phyloP scores from a whole-genome alignment of 2,888 invertebrate genomes.

The Chloroclystis v-ata region DNA sequence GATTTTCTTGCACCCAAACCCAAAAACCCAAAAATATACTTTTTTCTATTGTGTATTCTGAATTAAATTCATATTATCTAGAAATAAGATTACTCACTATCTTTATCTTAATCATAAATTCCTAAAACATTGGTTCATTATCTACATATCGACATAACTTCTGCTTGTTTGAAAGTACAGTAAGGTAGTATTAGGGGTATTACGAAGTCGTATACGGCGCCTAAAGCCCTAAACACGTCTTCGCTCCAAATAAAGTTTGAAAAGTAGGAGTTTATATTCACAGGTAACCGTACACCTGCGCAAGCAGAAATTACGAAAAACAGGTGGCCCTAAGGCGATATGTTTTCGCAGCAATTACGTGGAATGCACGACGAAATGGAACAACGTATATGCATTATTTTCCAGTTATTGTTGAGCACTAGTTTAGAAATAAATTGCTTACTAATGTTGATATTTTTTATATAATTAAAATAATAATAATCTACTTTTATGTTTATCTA shows the following conservation, averaged over 20 bases:
- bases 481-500: no score
- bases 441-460: no score
- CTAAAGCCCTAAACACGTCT: slow-evolving; percentile 31
- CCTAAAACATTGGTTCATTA: not conserved
- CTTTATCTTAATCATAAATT: not conserved
- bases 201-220: slow-evolving; percentile 23
- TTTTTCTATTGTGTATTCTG: no score
- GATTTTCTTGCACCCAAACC: no score
- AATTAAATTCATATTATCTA: no score
- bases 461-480: no score
- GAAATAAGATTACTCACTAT: no score
- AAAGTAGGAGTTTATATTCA: slow-evolving; percentile 40
- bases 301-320: slow-evolving; percentile 29
- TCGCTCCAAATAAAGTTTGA: slow-evolving; percentile 37
- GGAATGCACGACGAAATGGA: slow-evolving; percentile 1
- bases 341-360: not conserved
- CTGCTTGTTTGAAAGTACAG: not conserved
- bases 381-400: no score
- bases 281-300: slow-evolving; percentile 40
- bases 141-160: not conserved
- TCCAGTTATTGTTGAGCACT: no score
- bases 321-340: slow-evolving; percentile 6
- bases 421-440: no score
- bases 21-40: no score
- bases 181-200: slow-evolving; percentile 5